phyloP scores from a whole-genome alignment of 1,140 invertebrate species.

The Mactra quadrangularis region DNA sequence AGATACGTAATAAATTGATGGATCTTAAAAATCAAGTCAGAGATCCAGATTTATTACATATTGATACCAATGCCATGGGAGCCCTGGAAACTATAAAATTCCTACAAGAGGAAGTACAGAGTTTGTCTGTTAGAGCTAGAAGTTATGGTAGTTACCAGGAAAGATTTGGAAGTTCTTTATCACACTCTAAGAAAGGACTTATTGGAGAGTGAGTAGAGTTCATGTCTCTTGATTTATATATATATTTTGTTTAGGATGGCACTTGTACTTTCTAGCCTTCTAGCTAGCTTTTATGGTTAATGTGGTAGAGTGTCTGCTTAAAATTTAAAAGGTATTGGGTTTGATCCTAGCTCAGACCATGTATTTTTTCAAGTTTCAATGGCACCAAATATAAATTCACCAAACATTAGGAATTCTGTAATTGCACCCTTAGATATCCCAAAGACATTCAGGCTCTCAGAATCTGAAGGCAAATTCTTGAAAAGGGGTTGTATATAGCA shows the following conservation, averaged over 20 bases:
- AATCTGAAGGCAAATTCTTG: no score
- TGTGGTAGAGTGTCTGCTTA: neutral
- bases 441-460: no score
- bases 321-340: no score
- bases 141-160: constrained; percentile 83
- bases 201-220: constrained; percentile 75
- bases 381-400: no score
- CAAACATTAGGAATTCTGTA: no score
- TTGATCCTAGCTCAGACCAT: no score
- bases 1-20: constrained; percentile 77
- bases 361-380: no score
- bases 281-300: neutral
- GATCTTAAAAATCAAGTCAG: constrained; percentile 79
- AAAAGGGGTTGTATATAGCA: no score
- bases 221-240: no score
- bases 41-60: constrained; percentile 80
- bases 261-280: no score
- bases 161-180: constrained; percentile 81
- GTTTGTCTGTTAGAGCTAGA: constrained; percentile 75
- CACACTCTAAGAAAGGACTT: constrained; percentile 74
- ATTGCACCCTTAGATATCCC: no score
- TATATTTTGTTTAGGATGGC: no score
- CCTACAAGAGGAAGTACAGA: constrained; percentile 79
- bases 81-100: constrained; percentile 80
- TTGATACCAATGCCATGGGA: constrained; percentile 77